Evolutionary conservation across 23 tunicate species (phyloP).

Genomic region (Pegea sp.): DNA sequence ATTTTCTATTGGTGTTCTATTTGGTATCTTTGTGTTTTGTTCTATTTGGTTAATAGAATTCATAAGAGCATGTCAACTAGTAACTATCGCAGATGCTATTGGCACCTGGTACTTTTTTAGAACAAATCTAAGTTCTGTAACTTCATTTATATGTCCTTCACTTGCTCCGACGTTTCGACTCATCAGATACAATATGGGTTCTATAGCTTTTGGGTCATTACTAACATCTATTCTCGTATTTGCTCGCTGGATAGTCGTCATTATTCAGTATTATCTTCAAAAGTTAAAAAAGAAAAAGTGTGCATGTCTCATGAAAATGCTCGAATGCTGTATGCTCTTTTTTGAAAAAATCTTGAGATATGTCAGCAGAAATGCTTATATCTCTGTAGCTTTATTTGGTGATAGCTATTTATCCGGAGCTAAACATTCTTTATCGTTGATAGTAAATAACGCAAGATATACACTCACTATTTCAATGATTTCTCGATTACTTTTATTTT

Average conservation of each 20-base stretch:
- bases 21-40: conserved; percentile 24
- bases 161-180: conserved; percentile 13
- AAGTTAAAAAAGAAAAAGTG: conserved; percentile 19
- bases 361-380: conserved; percentile 69
- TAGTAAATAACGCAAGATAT: conserved; percentile 53
- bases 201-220: conserved; percentile 65
- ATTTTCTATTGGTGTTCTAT: background rate
- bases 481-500: no score
- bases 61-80: conserved; percentile 45
- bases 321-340: conserved; percentile 41
- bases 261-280: conserved; percentile 30
- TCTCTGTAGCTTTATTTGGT: conserved; percentile 76
- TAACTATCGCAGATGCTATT: conserved; percentile 38
- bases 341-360: conserved; percentile 52
- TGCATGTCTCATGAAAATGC: conserved; percentile 19
- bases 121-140: background rate
- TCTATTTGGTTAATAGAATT: conserved; percentile 63
- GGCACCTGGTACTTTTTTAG: conserved; percentile 50
- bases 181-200: conserved; percentile 32
- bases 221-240: conserved; percentile 40
- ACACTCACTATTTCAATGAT: no score
- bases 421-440: conserved; percentile 22
- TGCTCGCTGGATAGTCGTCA: conserved; percentile 16
- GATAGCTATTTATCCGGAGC: conserved; percentile 43
- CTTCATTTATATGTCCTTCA: conserved; percentile 12